A percentile compares a stretch with the other conserved stretches of the same genome.
Conservation (phyloP, 2,113 vertebrate genomes). For the Corydoras maculifer region DNA sequence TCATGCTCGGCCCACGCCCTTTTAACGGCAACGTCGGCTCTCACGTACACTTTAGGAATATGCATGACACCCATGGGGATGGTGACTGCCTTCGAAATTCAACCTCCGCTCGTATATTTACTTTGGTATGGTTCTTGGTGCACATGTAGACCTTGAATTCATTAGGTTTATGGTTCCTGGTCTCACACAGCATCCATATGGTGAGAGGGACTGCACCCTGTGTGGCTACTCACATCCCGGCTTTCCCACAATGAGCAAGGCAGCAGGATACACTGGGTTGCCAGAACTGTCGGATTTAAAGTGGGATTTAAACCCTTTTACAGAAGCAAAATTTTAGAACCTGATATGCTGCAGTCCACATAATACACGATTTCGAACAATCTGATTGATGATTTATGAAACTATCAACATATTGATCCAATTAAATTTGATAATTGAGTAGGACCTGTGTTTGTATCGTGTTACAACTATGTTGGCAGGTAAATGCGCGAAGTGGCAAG, state of each 20-base stretch:
- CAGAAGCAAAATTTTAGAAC: no score
- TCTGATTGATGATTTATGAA: no score
- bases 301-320: no score
- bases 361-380: no score
- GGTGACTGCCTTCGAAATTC: background rate
- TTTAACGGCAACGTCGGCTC: conserved; percentile 12
- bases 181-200: conserved; percentile 27
- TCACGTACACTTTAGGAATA: conserved; percentile 1
- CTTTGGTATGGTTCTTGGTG: background rate
- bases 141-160: background rate
- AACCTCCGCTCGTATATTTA: background rate
- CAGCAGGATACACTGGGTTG: background rate
- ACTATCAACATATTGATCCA: no score
- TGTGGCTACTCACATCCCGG: background rate
- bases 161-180: background rate
- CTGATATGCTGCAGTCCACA: no score
- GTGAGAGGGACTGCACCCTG: background rate
- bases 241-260: background rate
- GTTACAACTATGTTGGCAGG: no score
- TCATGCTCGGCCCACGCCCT: conserved; percentile 16
- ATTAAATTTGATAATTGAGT: no score
- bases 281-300: background rate
- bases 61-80: background rate
- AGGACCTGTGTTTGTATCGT: no score
- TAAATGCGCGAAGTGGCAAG: no score